These are phyloP conservation scores for Macrophya annulata DNA, from an alignment of 2,888 invertebrate genomes.

Conservation along the genomic window DNA sequence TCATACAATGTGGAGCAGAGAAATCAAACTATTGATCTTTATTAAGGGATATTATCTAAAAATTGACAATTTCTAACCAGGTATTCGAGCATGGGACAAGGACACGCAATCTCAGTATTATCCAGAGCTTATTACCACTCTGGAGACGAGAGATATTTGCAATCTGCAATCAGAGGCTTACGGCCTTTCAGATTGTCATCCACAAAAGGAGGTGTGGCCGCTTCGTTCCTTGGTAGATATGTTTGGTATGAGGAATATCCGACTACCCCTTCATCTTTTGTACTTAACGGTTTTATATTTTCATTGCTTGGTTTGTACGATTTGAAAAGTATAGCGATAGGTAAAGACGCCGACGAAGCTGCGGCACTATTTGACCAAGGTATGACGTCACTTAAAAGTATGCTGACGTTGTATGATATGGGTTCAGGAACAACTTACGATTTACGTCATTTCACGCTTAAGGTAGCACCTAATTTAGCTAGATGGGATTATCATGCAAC, in stretches of 20 bases:
- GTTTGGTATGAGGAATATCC: constrained; percentile 99
- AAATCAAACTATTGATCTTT: background rate
- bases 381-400: constrained; percentile 91
- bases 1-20: background rate
- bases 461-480: constrained; percentile 95
- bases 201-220: constrained; percentile 90
- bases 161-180: constrained; percentile 91
- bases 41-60: background rate
- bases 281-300: constrained; percentile 99
- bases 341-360: constrained; percentile 87
- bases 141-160: constrained; percentile 88
- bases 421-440: constrained; percentile 98
- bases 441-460: constrained; percentile 94
- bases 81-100: constrained; percentile 99
- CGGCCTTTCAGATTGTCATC: constrained; percentile 89
- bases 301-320: constrained; percentile 98
- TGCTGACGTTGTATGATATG: constrained; percentile 96
- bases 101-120: constrained; percentile 97
- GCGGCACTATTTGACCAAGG: constrained; percentile 91
- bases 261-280: constrained; percentile 95
- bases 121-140: constrained; percentile 94
- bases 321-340: constrained; percentile 90
- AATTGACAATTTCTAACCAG: constrained; percentile 74
- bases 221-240: constrained; percentile 91
- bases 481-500: constrained; percentile 99